Percentiles rank a stretch among this genome's conserved stretches.
Conservation (phyloP, 2,888 invertebrate species). For the Dyspetes luteomarginatus region DNA sequence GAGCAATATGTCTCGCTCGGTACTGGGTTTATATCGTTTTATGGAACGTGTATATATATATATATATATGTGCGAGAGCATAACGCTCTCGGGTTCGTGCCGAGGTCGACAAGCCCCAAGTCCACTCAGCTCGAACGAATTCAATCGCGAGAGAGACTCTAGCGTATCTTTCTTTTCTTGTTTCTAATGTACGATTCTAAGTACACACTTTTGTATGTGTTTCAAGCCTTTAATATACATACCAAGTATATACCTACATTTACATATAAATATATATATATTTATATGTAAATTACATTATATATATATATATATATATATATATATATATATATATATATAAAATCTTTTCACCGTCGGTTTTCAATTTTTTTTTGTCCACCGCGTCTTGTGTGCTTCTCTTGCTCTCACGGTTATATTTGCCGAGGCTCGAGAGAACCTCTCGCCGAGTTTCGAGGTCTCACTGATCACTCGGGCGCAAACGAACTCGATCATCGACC, state of each 20-base stretch:
- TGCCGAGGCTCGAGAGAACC: slow-evolving; percentile 3
- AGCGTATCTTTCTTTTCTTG: slow-evolving; percentile 50
- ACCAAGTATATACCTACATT: too few relatives aligned
- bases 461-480: slow-evolving; percentile 48
- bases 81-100: slow-evolving; percentile 51
- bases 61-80: background rate
- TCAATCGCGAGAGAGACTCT: slow-evolving; percentile 53
- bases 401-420: slow-evolving; percentile 25
- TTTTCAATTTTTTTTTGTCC: slow-evolving; percentile 18
- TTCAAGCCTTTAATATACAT: background rate
- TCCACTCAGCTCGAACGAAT: slow-evolving; percentile 61
- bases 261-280: background rate
- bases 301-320: too few relatives aligned
- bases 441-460: slow-evolving; percentile 48
- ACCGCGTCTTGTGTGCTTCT: slow-evolving; percentile 5
- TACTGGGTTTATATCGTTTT: slow-evolving; percentile 8
- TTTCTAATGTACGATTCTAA: slow-evolving; percentile 31
- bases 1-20: background rate
- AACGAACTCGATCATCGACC: slow-evolving; percentile 48
- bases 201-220: background rate
- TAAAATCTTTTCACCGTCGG: slow-evolving; percentile 36
- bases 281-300: slow-evolving; percentile 33
- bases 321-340: slow-evolving; percentile 13
- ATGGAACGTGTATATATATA: slow-evolving; percentile 16
- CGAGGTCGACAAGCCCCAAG: slow-evolving; percentile 60